phyloP scores from a whole-genome alignment of 2,797 vertebrate species.

The Gastrophryne carolinensis region DNA sequence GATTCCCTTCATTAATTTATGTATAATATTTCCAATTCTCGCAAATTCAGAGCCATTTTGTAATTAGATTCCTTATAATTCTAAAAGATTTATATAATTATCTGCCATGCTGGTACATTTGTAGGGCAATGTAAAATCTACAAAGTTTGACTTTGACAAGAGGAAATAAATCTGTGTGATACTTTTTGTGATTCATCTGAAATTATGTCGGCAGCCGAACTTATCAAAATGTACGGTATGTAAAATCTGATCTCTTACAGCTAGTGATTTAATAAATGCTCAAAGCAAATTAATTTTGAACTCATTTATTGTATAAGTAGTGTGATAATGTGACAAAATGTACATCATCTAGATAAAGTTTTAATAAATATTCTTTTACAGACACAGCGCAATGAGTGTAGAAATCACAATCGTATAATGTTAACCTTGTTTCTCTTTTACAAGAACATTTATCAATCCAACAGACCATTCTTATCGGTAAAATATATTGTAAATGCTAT shows the following conservation, averaged over 20 bases:
- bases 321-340: slow-evolving; percentile 45
- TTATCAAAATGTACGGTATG: slow-evolving; percentile 34
- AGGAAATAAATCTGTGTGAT: slow-evolving; percentile 28
- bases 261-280: slow-evolving; percentile 44
- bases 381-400: slow-evolving; percentile 1
- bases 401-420: slow-evolving; percentile 32
- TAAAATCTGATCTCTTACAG: slow-evolving; percentile 34
- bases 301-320: slow-evolving; percentile 43
- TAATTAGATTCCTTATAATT: slow-evolving; percentile 49
- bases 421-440: background rate
- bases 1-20: background rate
- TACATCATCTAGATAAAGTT: slow-evolving; percentile 43
- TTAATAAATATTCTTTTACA: slow-evolving; percentile 39
- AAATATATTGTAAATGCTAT: too few species aligned
- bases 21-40: background rate
- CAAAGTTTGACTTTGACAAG: slow-evolving; percentile 35
- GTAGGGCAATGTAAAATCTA: slow-evolving; percentile 34
- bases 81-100: slow-evolving; percentile 2
- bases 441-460: background rate
- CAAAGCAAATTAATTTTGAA: slow-evolving; percentile 37
- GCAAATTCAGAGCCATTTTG: background rate
- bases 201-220: slow-evolving; percentile 33
- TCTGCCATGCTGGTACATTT: slow-evolving; percentile 32
- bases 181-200: slow-evolving; percentile 41
- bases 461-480: too few species aligned